A percentile compares a stretch with the other conserved stretches of the same genome.
Evolutionary conservation across 2,113 vertebrate genomes (phyloP).

Genomic region (Xyliphius kryptos): DNA sequence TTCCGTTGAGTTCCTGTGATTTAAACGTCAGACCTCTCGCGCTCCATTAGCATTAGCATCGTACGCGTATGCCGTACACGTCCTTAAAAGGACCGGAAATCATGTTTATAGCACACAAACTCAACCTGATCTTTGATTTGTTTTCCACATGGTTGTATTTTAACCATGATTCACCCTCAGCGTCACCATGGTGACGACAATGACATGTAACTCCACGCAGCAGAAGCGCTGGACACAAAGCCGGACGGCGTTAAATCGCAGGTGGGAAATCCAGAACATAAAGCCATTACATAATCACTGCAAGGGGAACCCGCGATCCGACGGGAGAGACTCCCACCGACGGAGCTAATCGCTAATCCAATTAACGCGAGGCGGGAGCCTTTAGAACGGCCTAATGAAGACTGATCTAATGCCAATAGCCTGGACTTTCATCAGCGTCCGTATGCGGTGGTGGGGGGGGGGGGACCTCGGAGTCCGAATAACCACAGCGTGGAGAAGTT

Average conservation of each 20-base stretch:
- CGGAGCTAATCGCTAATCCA: conserved; percentile 42
- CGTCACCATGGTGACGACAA: not conserved
- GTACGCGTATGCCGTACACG: too few species aligned
- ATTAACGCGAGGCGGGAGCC: conserved; percentile 42
- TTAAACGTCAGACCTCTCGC: conserved; percentile 57
- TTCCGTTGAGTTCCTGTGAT: conserved; percentile 52
- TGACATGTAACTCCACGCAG: not conserved
- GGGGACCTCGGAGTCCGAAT: conserved; percentile 14
- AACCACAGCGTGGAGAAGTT: not conserved
- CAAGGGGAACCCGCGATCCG: conserved; percentile 10
- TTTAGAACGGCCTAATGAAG: conserved; percentile 42
- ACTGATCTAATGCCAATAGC: conserved; percentile 41
- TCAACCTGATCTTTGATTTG: too few species aligned
- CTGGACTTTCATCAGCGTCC: conserved; percentile 5
- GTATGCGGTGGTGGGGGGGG: conserved; percentile 12
- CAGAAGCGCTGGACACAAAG: not conserved
- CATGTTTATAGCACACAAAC: too few species aligned
- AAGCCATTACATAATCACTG: conserved; percentile 46
- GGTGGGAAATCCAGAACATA: conserved; percentile 50
- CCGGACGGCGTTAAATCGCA: conserved; percentile 41
- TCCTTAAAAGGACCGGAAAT: too few species aligned
- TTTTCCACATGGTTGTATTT: too few species aligned
- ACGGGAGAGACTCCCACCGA: conserved; percentile 22
- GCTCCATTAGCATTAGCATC: conserved; percentile 55
- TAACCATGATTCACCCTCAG: not conserved